phyloP scores from a whole-genome alignment of 2,797 vertebrate genomes.

The Buceros bicornis region DNA sequence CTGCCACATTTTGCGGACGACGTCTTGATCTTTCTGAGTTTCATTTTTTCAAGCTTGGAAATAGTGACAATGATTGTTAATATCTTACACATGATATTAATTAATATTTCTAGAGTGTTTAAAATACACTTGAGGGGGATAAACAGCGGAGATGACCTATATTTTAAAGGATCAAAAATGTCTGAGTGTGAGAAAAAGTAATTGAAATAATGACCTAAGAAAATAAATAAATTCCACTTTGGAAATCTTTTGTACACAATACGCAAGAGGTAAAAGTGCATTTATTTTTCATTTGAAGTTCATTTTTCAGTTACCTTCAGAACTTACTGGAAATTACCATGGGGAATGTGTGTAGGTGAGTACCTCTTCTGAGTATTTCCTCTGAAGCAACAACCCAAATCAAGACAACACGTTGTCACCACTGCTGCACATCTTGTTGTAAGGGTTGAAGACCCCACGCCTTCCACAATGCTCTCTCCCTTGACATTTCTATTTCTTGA shows the following conservation, averaged over 20 bases:
- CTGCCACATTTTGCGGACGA: not conserved
- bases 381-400: not conserved
- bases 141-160: not conserved
- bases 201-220: not conserved
- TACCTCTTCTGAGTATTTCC: slow-evolving; percentile 18
- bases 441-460: not conserved
- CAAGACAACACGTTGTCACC: not conserved
- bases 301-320: not conserved
- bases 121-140: not conserved
- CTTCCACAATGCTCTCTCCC: not conserved
- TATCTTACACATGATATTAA: not conserved
- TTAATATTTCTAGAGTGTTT: not conserved
- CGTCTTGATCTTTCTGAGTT: not conserved
- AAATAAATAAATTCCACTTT: not conserved
- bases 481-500: not conserved
- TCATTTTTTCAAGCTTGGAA: not conserved
- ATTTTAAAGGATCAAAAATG: not conserved
- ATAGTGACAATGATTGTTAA: not conserved
- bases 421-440: not conserved
- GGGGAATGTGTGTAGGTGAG: not conserved
- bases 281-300: not conserved
- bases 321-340: not conserved
- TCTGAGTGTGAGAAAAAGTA: not conserved
- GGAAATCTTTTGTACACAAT: not conserved
- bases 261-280: not conserved